Base-by-base conservation (phyloP, 2,888 invertebrate species). In the Heliconius aoede region DNA sequence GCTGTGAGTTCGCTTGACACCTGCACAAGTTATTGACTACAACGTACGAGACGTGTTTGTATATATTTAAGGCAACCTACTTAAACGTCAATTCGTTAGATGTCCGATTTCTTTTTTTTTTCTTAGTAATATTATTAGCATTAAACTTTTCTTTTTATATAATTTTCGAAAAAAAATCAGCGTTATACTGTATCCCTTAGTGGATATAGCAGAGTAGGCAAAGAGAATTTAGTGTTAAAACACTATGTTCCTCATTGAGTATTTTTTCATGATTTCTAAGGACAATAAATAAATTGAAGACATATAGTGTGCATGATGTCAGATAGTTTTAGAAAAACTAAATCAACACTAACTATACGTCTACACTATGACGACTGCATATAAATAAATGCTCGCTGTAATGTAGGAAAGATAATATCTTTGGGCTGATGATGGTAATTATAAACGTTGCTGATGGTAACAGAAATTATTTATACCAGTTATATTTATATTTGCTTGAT, bases 311-410 rank as follows among this genome's bases (percentile, higher is more conserved):
- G 36, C 13, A 9, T 36, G 11, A 36, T 36, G 13, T 9, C 36
- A 36, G 51, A 73, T 73, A 73, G 58, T 73, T 71, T 71, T 51
- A 72, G 9, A 74, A 80, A 71, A 76, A 78, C 71, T 73, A 72
- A 78, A 78, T 76, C 61, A 76, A 74, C 76, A 74, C 71, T 21
- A 64, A 67, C 61, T 78, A 72, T 58, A 73, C 61, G 3, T 3
- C 55, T 55, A 9, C 3, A 68, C 67, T 72, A 74, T 76, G 67
- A 65, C 68, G 75, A 76, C 74, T 73, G 78, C 67, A 74, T 71
- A 69, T 58, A 74, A 72, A 75, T 58, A 82, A 84, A 82, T 81
- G 81, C 81, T 80, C 80, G 81, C 74, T 82, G 80, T 81, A 81
- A 81, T 81, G 80, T 77, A 78, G 78, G 74, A 75, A 69, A 67